Base-by-base conservation (phyloP, 2,797 vertebrate genomes). In the Characodon lateralis region DNA sequence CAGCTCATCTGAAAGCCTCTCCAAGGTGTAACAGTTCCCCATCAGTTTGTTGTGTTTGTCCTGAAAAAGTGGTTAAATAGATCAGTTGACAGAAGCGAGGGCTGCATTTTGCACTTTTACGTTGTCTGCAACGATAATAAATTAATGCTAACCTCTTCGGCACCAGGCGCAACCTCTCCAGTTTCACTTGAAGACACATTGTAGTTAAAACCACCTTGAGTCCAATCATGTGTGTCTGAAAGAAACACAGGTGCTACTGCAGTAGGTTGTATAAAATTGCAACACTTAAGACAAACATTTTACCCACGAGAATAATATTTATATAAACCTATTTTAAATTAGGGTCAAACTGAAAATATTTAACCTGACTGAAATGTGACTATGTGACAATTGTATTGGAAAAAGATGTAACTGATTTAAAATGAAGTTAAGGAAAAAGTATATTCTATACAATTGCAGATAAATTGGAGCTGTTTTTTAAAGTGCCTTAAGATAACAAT, bases 1-100 rank as follows among this genome's bases (percentile, higher is more conserved):
- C 48, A 94, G 83, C 65, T 93, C 89, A 2, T 79, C 70, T 1
- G 88, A 83, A 14, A 94, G 50, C 59, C 51, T 78, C 63, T 83
- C 80, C 84, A 93, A 16, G 56, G 75, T 26, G 0, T 46, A 48
- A 2, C 22, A 26, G 9, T 89, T 83, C 1, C 79, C 80, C 1
- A 1, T 63, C 71, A 26, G 18, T 48, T 51, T 86, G 53, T n/a
- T 59, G 71, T 75, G 41, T 55, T 20, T 76, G 5, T 55, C 77
- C 91, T 93, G 81, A 18, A 87, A 79, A 51, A 18, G 59, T 1
- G 12, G 12, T 79, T 73, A 0, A 20, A 50, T 2, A 71, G 10
- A 68, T 5, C 12, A 13, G 10, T 78, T 84, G 9, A 73, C 5
- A 48, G 0, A 61, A 5, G 43, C 43, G 24, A 63, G 1, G 2